A percentile compares a stretch with the other conserved stretches of the same genome.
These are phyloP conservation scores for Oedothorax gibbosus DNA, from an alignment of 1,140 invertebrate genomes.

Conservation along the genomic window DNA sequence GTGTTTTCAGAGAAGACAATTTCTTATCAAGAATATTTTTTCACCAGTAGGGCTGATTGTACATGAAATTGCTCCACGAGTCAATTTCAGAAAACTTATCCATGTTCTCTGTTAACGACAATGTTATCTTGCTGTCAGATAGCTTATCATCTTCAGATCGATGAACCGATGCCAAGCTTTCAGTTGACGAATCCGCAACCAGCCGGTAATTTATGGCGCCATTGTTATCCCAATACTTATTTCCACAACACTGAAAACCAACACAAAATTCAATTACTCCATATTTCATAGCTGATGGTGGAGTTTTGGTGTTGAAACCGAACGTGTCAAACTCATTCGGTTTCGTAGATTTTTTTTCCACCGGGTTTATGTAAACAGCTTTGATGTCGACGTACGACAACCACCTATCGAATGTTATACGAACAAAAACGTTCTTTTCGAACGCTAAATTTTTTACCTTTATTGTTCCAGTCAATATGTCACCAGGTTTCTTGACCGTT, in stretches of 20 bases:
- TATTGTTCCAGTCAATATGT: constrained; percentile 85
- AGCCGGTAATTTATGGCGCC: constrained; percentile 78
- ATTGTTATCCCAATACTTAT: constrained; percentile 94
- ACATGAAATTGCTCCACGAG: constrained; percentile 78
- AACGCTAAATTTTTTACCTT: constrained; percentile 94
- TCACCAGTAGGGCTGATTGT: constrained; percentile 80
- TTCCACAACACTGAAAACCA: constrained; percentile 78
- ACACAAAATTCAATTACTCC: constrained; percentile 86
- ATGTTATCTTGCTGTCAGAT: constrained; percentile 9
- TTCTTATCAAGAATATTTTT: neutral
- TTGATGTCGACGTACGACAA: constrained; percentile 80
- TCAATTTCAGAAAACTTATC: constrained; percentile 77
- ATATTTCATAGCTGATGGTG: constrained; percentile 73
- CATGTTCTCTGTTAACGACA: constrained; percentile 71
- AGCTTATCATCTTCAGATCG: neutral
- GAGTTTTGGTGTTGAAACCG: constrained; percentile 84
- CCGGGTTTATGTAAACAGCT: constrained; percentile 77
- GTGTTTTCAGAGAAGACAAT: no score
- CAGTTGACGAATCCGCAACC: constrained; percentile 67
- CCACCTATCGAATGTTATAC: constrained; percentile 84
- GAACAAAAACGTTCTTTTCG: constrained; percentile 85
- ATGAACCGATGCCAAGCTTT: constrained; percentile 20
- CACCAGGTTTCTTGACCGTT: constrained; percentile 83
- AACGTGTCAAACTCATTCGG: constrained; percentile 84
- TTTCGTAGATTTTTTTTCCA: constrained; percentile 60